These are phyloP conservation scores for Ditylenchus weischeri DNA, from an alignment of 2,888 invertebrate species.

Conservation along the genomic window DNA sequence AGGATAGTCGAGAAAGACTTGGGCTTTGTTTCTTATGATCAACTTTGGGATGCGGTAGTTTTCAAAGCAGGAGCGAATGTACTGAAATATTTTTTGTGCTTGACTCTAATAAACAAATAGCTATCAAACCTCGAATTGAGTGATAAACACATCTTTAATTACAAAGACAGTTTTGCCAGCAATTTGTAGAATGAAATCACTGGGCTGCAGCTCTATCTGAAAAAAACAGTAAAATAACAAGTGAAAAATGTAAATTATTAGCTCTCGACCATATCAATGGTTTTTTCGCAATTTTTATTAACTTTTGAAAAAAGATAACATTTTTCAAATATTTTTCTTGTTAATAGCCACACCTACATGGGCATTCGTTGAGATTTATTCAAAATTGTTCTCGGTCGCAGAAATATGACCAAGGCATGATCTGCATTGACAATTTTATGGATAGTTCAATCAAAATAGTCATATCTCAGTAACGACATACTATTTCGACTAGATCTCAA, in stretches of 20 bases:
- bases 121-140: constrained; percentile 34
- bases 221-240: neutral
- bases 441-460: too few relatives aligned
- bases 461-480: too few relatives aligned
- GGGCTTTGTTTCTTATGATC: constrained; percentile 40
- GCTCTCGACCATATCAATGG: too few relatives aligned
- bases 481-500: too few relatives aligned
- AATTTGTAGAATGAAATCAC: constrained; percentile 50
- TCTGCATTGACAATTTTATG: too few relatives aligned
- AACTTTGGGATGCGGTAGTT: constrained; percentile 50
- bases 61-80: constrained; percentile 49
- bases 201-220: constrained; percentile 36
- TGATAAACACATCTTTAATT: constrained; percentile 36
- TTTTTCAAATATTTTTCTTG: too few relatives aligned
- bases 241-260: neutral
- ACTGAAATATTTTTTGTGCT: constrained; percentile 37
- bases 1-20: constrained; percentile 43
- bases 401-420: too few relatives aligned
- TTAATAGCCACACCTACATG: too few relatives aligned
- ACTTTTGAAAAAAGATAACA: too few relatives aligned
- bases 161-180: constrained; percentile 48
- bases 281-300: too few relatives aligned
- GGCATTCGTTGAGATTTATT: too few relatives aligned
- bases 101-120: neutral
- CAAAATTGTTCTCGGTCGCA: too few relatives aligned